These are phyloP conservation scores for Dendrolimus houi DNA, from an alignment of 2,888 invertebrate genomes.

Conservation along the genomic window DNA sequence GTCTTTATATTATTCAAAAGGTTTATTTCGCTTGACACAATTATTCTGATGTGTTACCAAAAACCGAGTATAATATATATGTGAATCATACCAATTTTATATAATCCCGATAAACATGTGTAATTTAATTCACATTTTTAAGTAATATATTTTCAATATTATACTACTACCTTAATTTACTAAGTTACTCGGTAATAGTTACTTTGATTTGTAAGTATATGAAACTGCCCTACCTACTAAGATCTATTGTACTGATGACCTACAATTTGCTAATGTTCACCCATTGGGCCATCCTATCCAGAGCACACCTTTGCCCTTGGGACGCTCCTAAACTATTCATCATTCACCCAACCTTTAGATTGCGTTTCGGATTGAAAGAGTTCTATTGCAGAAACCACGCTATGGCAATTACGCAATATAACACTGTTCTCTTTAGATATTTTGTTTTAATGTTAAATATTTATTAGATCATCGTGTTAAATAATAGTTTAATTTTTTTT, in stretches of 20 bases:
- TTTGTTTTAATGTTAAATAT: no score
- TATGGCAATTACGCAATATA: background rate
- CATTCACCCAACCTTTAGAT: background rate
- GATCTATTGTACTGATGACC: conserved; percentile 24
- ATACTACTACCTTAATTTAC: no score
- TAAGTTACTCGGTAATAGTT: background rate
- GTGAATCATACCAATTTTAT: no score
- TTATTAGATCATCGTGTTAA: no score
- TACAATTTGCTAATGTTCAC: conserved; percentile 22
- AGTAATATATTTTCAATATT: no score
- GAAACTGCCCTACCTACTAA: conserved; percentile 19
- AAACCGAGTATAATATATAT: no score
- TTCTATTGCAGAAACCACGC: background rate
- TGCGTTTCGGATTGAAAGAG: background rate
- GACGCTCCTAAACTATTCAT: conserved; percentile 4
- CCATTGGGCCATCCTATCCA: conserved; percentile 16
- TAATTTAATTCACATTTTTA: no score
- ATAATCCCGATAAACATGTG: no score
- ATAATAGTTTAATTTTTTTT: no score
- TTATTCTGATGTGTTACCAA: no score
- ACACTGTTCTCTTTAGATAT: background rate
- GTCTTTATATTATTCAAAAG: no score
- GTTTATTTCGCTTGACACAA: no score
- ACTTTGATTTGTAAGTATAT: conserved; percentile 1
- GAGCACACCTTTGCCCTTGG: conserved; percentile 16